A percentile compares a stretch with the other conserved stretches of the same genome.
These are phyloP conservation scores for Myotis pilosus DNA, from an alignment of 2,797 vertebrate genomes.

Conservation along the genomic window DNA sequence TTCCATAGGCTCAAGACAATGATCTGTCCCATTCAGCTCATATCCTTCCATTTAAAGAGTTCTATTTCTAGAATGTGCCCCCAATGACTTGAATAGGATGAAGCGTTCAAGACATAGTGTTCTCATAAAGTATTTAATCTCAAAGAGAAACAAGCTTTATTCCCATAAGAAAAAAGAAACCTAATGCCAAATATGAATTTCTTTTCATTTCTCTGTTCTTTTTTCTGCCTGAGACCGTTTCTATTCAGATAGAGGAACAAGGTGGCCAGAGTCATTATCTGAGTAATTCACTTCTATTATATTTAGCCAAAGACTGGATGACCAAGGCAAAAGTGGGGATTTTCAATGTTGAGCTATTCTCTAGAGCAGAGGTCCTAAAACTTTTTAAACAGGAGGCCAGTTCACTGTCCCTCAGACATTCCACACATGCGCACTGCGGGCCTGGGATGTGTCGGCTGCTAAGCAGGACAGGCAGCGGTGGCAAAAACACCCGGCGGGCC, in stretches of 20 bases:
- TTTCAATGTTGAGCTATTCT: not conserved
- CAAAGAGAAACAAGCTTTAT: constrained; percentile 23
- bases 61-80: not conserved
- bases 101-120: constrained; percentile 30
- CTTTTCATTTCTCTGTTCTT: constrained; percentile 37
- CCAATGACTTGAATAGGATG: constrained; percentile 21
- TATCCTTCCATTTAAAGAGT: constrained; percentile 15
- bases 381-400: no score
- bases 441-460: no score
- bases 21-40: not conserved
- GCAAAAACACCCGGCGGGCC: no score
- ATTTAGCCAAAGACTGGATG: not conserved
- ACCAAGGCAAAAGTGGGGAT: not conserved
- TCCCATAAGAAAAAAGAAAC: constrained; percentile 37
- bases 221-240: not conserved
- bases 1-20: not conserved
- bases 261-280: constrained; percentile 16
- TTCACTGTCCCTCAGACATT: no score
- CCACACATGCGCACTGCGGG: no score
- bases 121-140: constrained; percentile 49
- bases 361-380: not conserved
- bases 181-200: constrained; percentile 40
- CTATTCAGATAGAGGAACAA: constrained; percentile 51
- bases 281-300: constrained; percentile 1
- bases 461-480: no score